Evolutionary conservation across 2,888 invertebrate species (phyloP), one percentile per base, ranked within the genome.

Genomic region (Eupithecia subumbrata): DNA sequence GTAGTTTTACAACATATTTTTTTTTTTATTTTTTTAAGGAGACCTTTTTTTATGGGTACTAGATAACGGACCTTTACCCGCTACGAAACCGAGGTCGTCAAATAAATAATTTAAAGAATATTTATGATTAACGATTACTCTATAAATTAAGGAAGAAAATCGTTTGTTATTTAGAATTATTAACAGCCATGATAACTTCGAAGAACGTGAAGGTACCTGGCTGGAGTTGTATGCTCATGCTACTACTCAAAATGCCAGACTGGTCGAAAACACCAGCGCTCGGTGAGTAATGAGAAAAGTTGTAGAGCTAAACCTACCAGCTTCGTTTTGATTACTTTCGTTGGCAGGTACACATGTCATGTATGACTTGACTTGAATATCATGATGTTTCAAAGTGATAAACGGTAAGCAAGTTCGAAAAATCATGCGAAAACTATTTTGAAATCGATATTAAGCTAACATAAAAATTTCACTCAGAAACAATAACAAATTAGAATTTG

Each of bases 241-340:
- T 71, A 73, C 71, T 69, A 69, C 75, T 79, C 72, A 74, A 77
- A 76, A 48, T 69, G 69, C 22, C 72, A 78, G 76, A 80, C 78
- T 77, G 76, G 80, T 76, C 80, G 78, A 83, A 82, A 83, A 80
- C 79, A 78, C 76, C 72, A 76, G 79, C 72, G 78, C 77, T 68
- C 64, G 45, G 70, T 78, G 79, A 81, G 79, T 84, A 84, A 85
- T 84, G 84, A 83, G 82, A 84, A 84, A 85, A 84, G 79, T 81
- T 79, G 73, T 43, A 78, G 66, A 76, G 73, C 78, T 75, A 76
- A 75, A 68, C 72, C 71, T 77, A 78, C 76, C 74, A 74, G 78
- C 77, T 72, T 78, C 43, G 71, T 75, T 73, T 52, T 22, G 72
- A 78, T 71, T 72, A 69, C 71, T 78, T 76, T 74, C 71, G 76